A percentile compares a stretch with the other conserved stretches of the same genome.
These are phyloP conservation scores for Hyperopisus bebe DNA, from an alignment of 2,113 vertebrate genomes.

Conservation along the genomic window DNA sequence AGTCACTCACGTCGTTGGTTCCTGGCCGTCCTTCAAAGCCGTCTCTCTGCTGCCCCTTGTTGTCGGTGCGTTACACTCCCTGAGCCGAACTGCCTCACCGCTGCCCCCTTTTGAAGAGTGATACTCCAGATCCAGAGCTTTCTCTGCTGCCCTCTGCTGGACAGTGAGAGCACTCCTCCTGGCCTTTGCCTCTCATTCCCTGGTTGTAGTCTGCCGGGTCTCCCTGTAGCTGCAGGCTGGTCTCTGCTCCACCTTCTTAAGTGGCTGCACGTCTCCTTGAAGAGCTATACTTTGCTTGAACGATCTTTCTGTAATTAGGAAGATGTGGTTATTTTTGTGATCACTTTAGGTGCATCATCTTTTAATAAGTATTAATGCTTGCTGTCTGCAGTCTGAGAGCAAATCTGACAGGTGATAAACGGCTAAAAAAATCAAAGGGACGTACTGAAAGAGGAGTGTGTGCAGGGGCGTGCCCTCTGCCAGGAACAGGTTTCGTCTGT, in stretches of 20 bases:
- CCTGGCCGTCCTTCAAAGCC: background rate
- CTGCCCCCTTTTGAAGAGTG: background rate
- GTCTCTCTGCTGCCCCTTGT: background rate
- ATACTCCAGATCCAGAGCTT: background rate
- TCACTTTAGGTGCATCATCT: background rate
- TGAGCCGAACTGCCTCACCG: background rate
- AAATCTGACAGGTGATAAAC: background rate
- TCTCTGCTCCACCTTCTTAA: background rate
- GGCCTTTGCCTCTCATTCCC: background rate
- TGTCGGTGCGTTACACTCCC: background rate
- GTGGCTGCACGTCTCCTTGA: background rate
- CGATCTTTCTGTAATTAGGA: background rate
- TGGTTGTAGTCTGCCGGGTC: background rate
- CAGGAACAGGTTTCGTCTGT: background rate
- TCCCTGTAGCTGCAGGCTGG: background rate
- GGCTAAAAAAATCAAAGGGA: background rate
- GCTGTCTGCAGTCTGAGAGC: background rate
- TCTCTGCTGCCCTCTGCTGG: background rate
- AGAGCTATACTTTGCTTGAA: background rate
- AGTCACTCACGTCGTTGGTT: background rate
- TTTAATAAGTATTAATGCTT: background rate
- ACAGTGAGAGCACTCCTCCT: background rate
- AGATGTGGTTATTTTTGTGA: background rate
- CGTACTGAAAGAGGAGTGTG: background rate
- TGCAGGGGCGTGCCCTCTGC: background rate